A percentile compares a stretch with the other conserved stretches of the same genome.
Conservation (phyloP, 2,888 invertebrate species). For the Portevinia maculata region DNA sequence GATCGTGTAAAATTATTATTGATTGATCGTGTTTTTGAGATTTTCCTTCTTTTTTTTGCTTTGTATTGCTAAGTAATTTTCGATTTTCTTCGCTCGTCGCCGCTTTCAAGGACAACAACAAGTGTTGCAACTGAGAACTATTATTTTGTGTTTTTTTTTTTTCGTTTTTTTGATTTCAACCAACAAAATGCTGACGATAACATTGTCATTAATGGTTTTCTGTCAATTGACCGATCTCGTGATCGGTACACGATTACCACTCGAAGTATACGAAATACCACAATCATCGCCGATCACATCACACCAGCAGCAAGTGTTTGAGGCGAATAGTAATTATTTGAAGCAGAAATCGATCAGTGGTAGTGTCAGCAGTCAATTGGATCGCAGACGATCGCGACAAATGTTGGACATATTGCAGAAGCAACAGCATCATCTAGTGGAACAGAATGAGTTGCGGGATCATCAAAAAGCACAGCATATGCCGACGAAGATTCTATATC, state of each 20-base stretch:
- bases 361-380: conserved; percentile 75
- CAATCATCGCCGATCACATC: conserved; percentile 75
- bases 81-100: conserved; percentile 49
- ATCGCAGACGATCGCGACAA: conserved; percentile 82
- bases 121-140: conserved; percentile 15
- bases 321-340: conserved; percentile 67
- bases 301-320: conserved; percentile 73
- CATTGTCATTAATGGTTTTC: conserved; percentile 75
- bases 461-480: conserved; percentile 50
- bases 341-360: conserved; percentile 60
- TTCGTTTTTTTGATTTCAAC: conserved; percentile 1
- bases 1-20: conserved; percentile 70
- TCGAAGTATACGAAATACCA: conserved; percentile 82
- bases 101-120: conserved; percentile 63
- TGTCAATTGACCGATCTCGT: conserved; percentile 76
- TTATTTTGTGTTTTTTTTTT: neutral
- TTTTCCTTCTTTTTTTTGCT: conserved; percentile 18
- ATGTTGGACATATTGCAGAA: conserved; percentile 83
- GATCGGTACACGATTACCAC: conserved; percentile 81
- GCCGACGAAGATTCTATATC: conserved; percentile 86
- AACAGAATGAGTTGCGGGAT: conserved; percentile 63
- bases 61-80: conserved; percentile 40
- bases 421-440: conserved; percentile 73
- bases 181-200: conserved; percentile 75
- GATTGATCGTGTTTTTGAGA: conserved; percentile 61